phyloP scores from a whole-genome alignment of 2,113 vertebrate genomes.

The Thunnus maccoyii region DNA sequence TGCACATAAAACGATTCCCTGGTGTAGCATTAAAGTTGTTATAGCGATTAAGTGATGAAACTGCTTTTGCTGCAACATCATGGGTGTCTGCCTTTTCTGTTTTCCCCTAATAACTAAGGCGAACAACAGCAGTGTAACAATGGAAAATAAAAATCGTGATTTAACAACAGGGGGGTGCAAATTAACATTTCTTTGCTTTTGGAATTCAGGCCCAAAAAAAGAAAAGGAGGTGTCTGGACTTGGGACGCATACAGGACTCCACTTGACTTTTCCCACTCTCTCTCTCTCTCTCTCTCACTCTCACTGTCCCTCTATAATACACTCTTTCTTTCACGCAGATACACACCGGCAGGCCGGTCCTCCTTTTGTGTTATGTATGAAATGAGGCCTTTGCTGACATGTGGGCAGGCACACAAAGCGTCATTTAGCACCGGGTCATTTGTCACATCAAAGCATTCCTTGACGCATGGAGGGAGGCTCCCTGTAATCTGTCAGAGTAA shows the following conservation, averaged over 20 bases:
- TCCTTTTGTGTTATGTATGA: slow-evolving; percentile 54
- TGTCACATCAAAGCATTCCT: slow-evolving; percentile 83
- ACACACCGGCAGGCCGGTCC: slow-evolving; percentile 23
- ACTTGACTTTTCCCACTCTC: slow-evolving; percentile 38
- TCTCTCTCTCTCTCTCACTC: not conserved
- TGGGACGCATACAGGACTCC: slow-evolving; percentile 4
- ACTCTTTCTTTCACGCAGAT: slow-evolving; percentile 39
- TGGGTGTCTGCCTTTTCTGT: not conserved
- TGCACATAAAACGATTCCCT: slow-evolving; percentile 20
- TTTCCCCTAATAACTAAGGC: not conserved
- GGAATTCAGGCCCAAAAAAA: not conserved
- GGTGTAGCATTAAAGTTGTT: slow-evolving; percentile 7
- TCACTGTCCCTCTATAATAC: slow-evolving; percentile 22
- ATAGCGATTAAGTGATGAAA: slow-evolving; percentile 6
- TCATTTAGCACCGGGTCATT: slow-evolving; percentile 71
- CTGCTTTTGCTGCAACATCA: slow-evolving; percentile 4
- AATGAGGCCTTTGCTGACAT: slow-evolving; percentile 53
- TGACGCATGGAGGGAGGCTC: slow-evolving; percentile 61
- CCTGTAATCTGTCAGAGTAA: slow-evolving; percentile 71
- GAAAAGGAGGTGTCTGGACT: not conserved
- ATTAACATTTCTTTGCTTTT: slow-evolving; percentile 10
- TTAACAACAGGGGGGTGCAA: not conserved
- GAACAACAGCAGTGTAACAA: slow-evolving; percentile 1
- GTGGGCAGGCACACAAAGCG: slow-evolving; percentile 67
- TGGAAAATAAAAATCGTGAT: not conserved